Percentiles rank a stretch among this genome's conserved stretches.
These are phyloP conservation scores for Tychaedon coryphoeus DNA, from an alignment of 2,113 vertebrate species.

Conservation along the genomic window DNA sequence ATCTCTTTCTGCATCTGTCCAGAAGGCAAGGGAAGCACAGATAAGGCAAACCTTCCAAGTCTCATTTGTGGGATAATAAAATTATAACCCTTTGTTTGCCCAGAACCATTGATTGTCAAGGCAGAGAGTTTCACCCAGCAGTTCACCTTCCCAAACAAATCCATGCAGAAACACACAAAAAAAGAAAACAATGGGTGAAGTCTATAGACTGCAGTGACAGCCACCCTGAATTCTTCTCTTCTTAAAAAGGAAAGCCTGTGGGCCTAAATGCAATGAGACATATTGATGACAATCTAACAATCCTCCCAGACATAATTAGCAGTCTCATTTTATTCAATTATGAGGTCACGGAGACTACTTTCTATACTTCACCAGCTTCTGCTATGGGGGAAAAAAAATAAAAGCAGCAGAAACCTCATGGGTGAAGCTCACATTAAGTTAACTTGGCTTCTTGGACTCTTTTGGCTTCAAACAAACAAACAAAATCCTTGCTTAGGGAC, in stretches of 20 bases:
- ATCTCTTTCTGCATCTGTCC: not conserved
- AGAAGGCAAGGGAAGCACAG: not conserved
- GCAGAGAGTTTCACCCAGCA: not conserved
- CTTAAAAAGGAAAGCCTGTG: slow-evolving; percentile 21
- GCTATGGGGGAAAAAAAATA: not conserved
- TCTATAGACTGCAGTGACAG: not conserved
- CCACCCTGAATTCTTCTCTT: not conserved
- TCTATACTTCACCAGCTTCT: not conserved
- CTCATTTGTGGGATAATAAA: not conserved
- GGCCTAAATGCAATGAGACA: not conserved
- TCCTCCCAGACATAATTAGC: slow-evolving; percentile 15
- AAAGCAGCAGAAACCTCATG: not conserved
- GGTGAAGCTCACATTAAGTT: not conserved
- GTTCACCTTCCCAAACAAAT: not conserved
- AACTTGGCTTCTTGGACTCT: not conserved
- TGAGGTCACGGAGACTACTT: not conserved
- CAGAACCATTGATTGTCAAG: not conserved
- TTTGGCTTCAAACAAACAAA: not conserved
- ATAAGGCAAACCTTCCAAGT: not conserved
- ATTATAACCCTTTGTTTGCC: not conserved
- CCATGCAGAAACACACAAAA: not conserved
- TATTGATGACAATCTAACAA: slow-evolving; percentile 9
- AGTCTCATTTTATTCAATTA: slow-evolving; percentile 5
- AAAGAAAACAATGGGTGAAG: not conserved
- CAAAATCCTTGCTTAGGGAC: not conserved